Evolutionary conservation across 2,888 invertebrate genomes (phyloP), one percentile per base, ranked within the genome.

Genomic region (Hydrotaea cyrtoneurina): DNA sequence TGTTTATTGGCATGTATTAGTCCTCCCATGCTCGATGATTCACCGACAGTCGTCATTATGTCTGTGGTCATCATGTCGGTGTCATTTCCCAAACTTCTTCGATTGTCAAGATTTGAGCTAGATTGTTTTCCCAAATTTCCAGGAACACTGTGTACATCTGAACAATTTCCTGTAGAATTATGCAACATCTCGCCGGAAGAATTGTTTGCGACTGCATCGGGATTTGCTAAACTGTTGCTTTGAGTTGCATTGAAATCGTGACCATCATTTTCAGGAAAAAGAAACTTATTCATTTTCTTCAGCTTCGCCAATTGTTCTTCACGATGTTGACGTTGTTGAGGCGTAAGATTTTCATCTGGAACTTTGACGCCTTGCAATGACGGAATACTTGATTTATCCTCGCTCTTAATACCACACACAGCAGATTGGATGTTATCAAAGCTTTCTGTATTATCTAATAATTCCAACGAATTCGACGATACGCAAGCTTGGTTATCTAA

Each of bases 261-360:
- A 26, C 87, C 90, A 0, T 80, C 85, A 77, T 95, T 95, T 90
- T 98, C 98, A 0, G 97, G 97, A 93, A 98, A 98, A 78, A 98
- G 93, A 94, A 98, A 96, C 91, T 97, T 96, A 89, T 98, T 97
- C 95, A 98, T 97, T 93, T 98, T 98, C 73, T 92, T 93, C 78
- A 99, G 94, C 82, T 96, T 97, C 7, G 98, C 98, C 73, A 99
- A 93, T 89, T 98, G 97, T 90, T 97, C 97, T 92, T 98, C 98
- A 82, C 99, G 94, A 91, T 98, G 97, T 86, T 98, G 97, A 77
- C 98, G 94, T 92, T 99, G 98, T 91, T 98, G 98, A 46, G 98
- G 98, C 76, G 99, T 99, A 88, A 99, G 93, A 93, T 98, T 98
- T 93, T 98, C 98, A 93, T 98, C 98, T 88, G 98, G 98, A 90